Conservation (phyloP, 53 echinoderm and acorn worm genomes). For the Hippasteria phrygiana region DNA sequence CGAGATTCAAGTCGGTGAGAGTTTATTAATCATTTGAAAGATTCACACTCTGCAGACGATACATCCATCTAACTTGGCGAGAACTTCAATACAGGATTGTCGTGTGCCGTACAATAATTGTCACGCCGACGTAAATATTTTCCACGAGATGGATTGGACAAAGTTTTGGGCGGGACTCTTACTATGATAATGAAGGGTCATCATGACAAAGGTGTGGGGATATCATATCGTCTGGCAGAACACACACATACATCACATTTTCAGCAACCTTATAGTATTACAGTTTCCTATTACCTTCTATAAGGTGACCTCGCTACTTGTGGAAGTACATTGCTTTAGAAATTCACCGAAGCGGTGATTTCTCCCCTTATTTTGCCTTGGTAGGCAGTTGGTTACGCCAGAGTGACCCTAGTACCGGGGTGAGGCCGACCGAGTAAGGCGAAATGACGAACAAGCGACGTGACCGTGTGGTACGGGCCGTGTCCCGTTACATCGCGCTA, state of each 20-base stretch:
- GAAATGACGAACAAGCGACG: conserved; percentile 49
- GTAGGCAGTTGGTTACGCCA: conserved; percentile 33
- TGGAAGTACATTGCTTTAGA: neutral
- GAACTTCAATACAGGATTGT: neutral
- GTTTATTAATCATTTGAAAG: neutral
- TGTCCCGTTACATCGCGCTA: conserved; percentile 53
- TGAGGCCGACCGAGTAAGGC: conserved; percentile 40
- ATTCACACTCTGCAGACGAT: neutral
- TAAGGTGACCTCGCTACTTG: neutral
- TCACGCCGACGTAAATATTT: conserved; percentile 32
- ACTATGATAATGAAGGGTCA: conserved; percentile 57
- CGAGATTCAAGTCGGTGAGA: neutral
- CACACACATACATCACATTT: conserved; percentile 13
- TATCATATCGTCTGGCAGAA: conserved; percentile 1
- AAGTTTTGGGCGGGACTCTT: conserved; percentile 49
- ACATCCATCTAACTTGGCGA: neutral
- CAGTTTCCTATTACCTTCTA: conserved; percentile 8
- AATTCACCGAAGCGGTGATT: neutral
- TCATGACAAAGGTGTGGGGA: conserved; percentile 14
- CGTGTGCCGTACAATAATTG: conserved; percentile 3
- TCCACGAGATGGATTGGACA: conserved; percentile 43
- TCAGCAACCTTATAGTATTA: neutral
- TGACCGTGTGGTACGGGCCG: conserved; percentile 33
- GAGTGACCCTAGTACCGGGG: conserved; percentile 47
- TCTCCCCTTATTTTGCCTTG: neutral